These are phyloP conservation scores for Caenorhabditis doughertyi DNA, from an alignment of 2,888 invertebrate genomes.

Conservation along the genomic window DNA sequence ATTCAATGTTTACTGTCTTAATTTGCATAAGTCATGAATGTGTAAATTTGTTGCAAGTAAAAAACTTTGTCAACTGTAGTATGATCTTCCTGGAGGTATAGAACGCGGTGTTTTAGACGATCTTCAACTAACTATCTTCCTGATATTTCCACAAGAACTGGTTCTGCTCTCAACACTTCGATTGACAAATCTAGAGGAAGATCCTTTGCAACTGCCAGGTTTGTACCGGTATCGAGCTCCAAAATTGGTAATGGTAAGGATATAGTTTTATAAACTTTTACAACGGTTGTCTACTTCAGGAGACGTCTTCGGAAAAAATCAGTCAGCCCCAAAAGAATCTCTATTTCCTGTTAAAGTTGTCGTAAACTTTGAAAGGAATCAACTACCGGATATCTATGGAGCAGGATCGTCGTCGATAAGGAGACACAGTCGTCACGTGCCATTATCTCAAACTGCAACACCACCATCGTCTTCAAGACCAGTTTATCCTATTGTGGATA, in stretches of 20 bases:
- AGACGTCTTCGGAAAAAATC: not conserved
- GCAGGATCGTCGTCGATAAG: not conserved
- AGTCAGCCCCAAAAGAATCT: constrained; percentile 1
- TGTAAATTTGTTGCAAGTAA: not conserved
- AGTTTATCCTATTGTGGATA: constrained; percentile 65
- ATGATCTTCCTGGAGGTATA: not conserved
- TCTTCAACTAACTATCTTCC: constrained; percentile 30
- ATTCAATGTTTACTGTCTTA: not conserved
- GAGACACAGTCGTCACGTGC: constrained; percentile 31
- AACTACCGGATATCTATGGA: not conserved
- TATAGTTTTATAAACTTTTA: not conserved
- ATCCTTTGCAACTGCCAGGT: constrained; percentile 45
- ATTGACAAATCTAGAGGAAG: constrained; percentile 47
- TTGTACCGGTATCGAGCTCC: constrained; percentile 19
- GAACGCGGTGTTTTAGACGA: constrained; percentile 10
- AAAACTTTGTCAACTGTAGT: not conserved
- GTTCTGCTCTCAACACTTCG: constrained; percentile 16
- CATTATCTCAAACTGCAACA: constrained; percentile 58
- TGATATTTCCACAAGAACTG: constrained; percentile 32
- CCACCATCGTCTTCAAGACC: constrained; percentile 62
- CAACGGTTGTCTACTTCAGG: constrained; percentile 4
- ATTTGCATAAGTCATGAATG: not conserved
- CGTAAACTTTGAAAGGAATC: constrained; percentile 47
- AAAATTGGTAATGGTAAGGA: constrained; percentile 22
- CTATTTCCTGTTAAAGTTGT: constrained; percentile 57